Evolutionary conservation across 2,113 vertebrate genomes (phyloP).

Genomic region (Esox niger): DNA sequence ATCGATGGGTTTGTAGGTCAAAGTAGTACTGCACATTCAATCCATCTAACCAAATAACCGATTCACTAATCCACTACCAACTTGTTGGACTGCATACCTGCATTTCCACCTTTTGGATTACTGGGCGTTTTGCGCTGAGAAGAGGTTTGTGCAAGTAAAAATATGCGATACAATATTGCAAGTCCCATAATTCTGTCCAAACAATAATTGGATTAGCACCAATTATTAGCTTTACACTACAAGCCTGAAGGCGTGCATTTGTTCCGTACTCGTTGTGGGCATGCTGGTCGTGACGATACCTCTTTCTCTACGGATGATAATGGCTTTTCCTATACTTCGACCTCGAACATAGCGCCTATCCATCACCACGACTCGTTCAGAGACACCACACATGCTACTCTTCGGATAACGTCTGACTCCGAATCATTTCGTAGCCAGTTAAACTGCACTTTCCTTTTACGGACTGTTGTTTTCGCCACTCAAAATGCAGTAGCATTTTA

Average conservation of each 20-base stretch:
- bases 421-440: slow-evolving; percentile 11
- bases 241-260: background rate
- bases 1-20: background rate
- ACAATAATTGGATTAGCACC: background rate
- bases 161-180: background rate
- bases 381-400: slow-evolving; percentile 6
- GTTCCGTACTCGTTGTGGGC: background rate
- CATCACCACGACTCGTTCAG: slow-evolving; percentile 21
- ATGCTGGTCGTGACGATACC: background rate
- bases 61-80: background rate
- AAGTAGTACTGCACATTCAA: background rate
- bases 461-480: background rate
- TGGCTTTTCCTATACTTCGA: slow-evolving; percentile 17
- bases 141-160: background rate
- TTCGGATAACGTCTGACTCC: slow-evolving; percentile 7
- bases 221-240: background rate
- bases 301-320: background rate
- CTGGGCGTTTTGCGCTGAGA: background rate
- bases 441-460: slow-evolving; percentile 1
- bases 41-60: background rate
- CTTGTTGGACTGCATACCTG: background rate
- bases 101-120: background rate
- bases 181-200: background rate
- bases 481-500: slow-evolving; percentile 4
- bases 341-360: slow-evolving; percentile 33